Conservation (phyloP, 2,113 vertebrate genomes). For the Odontesthes bonariensis region DNA sequence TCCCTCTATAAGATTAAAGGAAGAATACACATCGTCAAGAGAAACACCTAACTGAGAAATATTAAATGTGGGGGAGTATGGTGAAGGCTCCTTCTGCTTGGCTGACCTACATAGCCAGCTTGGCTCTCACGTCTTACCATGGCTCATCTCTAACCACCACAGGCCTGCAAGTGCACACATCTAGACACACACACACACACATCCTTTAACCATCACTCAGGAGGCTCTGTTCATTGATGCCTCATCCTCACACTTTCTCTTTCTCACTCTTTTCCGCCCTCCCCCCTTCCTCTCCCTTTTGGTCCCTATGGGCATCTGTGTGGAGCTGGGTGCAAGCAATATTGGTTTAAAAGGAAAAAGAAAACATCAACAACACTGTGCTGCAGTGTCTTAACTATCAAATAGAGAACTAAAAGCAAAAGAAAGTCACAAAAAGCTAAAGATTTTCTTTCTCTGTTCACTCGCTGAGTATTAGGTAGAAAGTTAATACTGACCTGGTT, state of each 20-base stretch:
- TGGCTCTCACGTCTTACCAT: constrained; percentile 81
- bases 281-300: constrained; percentile 50
- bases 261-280: constrained; percentile 68
- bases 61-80: constrained; percentile 83
- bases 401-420: neutral
- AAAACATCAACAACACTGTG: constrained; percentile 9
- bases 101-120: constrained; percentile 87
- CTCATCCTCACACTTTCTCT: constrained; percentile 51
- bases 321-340: constrained; percentile 53
- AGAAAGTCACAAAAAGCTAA: neutral
- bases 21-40: constrained; percentile 43
- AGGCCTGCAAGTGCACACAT: constrained; percentile 53
- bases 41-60: constrained; percentile 76
- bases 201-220: constrained; percentile 73
- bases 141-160: constrained; percentile 80
- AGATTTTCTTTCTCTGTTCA: too few relatives aligned
- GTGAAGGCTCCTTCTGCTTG: constrained; percentile 82
- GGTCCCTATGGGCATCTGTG: constrained; percentile 64
- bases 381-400: constrained; percentile 34
- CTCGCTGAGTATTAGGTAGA: neutral
- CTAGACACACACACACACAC: constrained; percentile 57
- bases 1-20: constrained; percentile 42
- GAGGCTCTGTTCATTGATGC: constrained; percentile 82
- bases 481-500: constrained; percentile 89
- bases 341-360: constrained; percentile 35